These are phyloP conservation scores for Etheostoma nigrum DNA, from an alignment of 2,797 vertebrate species.

Conservation along the genomic window DNA sequence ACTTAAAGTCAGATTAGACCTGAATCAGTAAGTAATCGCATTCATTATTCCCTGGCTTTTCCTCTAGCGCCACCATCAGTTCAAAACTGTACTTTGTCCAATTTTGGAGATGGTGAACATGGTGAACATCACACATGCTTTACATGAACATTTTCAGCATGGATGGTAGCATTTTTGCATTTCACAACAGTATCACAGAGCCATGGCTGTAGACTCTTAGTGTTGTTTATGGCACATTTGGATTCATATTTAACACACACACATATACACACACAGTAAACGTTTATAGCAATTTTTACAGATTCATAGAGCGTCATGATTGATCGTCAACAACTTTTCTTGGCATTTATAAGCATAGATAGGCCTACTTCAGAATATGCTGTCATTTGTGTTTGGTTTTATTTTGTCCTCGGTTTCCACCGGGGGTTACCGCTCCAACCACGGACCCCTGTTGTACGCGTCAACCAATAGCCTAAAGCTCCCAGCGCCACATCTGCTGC, in stretches of 20 bases:
- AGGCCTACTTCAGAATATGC: slow-evolving; percentile 21
- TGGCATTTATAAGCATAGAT: slow-evolving; percentile 33
- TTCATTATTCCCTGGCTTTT: background rate
- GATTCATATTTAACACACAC: background rate
- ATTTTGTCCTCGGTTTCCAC: background rate
- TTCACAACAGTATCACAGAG: background rate
- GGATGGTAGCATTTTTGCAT: no score
- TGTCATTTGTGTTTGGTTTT: slow-evolving; percentile 4
- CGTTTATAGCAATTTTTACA: background rate
- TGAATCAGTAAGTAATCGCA: slow-evolving; percentile 1
- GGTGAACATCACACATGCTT: background rate
- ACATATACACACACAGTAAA: background rate
- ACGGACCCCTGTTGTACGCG: slow-evolving; percentile 37
- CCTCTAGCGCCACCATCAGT: background rate
- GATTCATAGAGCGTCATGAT: background rate
- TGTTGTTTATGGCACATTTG: background rate
- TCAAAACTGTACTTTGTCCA: background rate
- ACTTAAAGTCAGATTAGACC: slow-evolving; percentile 12
- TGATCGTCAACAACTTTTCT: slow-evolving; percentile 38
- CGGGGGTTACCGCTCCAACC: slow-evolving; percentile 39
- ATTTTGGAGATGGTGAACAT: background rate
- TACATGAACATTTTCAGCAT: background rate
- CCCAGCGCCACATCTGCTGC: slow-evolving; percentile 60
- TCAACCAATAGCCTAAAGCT: slow-evolving; percentile 59
- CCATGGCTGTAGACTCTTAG: background rate